phyloP scores from a whole-genome alignment of 2,888 invertebrate genomes.

The Hirtodrosophila alboralis region DNA sequence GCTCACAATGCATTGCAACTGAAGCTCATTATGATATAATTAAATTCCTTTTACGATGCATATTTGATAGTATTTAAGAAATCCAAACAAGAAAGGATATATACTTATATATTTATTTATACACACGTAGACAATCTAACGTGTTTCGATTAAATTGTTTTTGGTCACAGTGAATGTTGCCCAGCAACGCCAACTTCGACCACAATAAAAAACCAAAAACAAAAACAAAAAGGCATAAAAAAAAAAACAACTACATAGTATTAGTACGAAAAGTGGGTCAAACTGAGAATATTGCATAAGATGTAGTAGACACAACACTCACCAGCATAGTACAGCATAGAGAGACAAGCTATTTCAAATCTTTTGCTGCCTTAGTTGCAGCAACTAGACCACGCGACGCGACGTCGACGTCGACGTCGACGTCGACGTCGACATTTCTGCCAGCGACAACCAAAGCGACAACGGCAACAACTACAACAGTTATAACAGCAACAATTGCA shows the following conservation, averaged over 20 bases:
- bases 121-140: slow-evolving; percentile 14
- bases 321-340: slow-evolving; percentile 37
- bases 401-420: too few relatives aligned
- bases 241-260: slow-evolving; percentile 51
- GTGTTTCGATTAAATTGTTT: slow-evolving; percentile 50
- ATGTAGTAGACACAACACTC: slow-evolving; percentile 66
- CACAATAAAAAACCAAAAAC: slow-evolving; percentile 64
- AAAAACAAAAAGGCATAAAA: too few relatives aligned
- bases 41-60: too few relatives aligned
- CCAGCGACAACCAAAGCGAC: slow-evolving; percentile 41
- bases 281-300: slow-evolving; percentile 78
- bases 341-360: slow-evolving; percentile 65
- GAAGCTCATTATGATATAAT: too few relatives aligned
- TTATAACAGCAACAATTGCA: slow-evolving; percentile 4
- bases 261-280: slow-evolving; percentile 71
- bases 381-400: slow-evolving; percentile 73
- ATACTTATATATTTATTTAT: not conserved
- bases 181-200: slow-evolving; percentile 51
- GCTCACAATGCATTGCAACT: too few relatives aligned
- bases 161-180: slow-evolving; percentile 70
- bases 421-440: slow-evolving; percentile 52
- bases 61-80: too few relatives aligned
- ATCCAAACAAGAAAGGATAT: not conserved
- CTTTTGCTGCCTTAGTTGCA: slow-evolving; percentile 66
- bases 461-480: slow-evolving; percentile 14